Evolutionary conservation across 2,113 vertebrate genomes (phyloP), one percentile per base, ranked within the genome.

Genomic region (Dendrocopos noguchii): DNA sequence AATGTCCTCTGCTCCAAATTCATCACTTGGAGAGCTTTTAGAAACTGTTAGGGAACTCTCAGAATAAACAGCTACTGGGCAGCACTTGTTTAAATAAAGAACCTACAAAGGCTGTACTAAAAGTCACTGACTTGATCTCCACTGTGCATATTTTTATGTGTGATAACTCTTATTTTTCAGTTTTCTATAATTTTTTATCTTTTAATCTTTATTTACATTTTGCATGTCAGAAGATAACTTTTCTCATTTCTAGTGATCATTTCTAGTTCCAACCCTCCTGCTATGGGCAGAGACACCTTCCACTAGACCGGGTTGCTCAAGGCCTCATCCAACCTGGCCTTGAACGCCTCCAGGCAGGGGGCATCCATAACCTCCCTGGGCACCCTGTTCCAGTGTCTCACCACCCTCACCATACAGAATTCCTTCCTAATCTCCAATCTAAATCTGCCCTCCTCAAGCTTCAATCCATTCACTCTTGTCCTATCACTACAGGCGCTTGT

Each of bases 11-110:
- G 8, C 46, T 88, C 67, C 27, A 71, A 90, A 55, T 70, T 56
- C 61, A 70, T 77, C 5, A 1, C 46, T 76, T 68, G 28, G 50
- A 55, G 75, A 85, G 60, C 36, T 73, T 72, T 77, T 64, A 80
- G 47, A 85, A 87, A 72, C 93, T 77, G n/a, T 81, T 93, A 31
- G 29, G 91, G 85, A 89, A 85, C 44, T 68, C 47, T 44, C n/a
- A 14, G 53, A 90, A 44, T 13, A 55, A 87, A 65, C 20, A 56
- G 84, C 36, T 61, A 44, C 57, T 67, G 53, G 76, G 33, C 36
- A 75, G 57, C 61, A 46, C 55, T 83, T 86, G 29, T 19, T 66
- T 24, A 77, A 64, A 53, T 80, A 65, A 75, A 15, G 47, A 72
- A 56, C 25, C 18, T 74, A 79, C 47, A 67, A 47, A 52, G 36